phyloP scores from a whole-genome alignment of 2,888 invertebrate genomes.

The Patella caerulea region DNA sequence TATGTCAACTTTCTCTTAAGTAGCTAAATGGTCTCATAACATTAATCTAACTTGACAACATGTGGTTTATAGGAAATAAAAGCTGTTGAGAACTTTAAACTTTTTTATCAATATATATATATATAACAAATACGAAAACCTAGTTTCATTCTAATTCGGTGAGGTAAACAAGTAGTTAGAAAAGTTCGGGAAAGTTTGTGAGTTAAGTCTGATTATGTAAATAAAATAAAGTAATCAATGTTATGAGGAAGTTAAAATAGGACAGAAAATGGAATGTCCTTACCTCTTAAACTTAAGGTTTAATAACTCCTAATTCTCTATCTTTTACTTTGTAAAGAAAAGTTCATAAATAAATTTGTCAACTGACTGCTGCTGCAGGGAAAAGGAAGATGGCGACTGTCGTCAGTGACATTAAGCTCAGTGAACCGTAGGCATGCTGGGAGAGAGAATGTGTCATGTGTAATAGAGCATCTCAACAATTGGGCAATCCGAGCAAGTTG shows the following conservation, averaged over 20 bases:
- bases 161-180: too few species aligned
- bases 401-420: conserved; percentile 21
- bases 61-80: background rate
- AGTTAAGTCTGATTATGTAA: background rate
- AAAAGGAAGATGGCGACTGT: conserved; percentile 14
- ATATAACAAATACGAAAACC: too few species aligned
- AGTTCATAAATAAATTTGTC: conserved; percentile 6
- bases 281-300: too few species aligned
- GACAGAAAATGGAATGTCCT: background rate
- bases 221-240: background rate
- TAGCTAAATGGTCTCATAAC: background rate
- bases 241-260: background rate
- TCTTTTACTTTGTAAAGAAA: too few species aligned
- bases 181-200: background rate
- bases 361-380: conserved; percentile 15
- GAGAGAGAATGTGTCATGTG: conserved; percentile 8
- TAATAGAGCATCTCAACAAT: conserved; percentile 7
- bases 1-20: background rate
- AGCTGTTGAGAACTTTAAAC: background rate
- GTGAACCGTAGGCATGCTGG: background rate
- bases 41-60: background rate
- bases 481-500: conserved; percentile 14
- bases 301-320: too few species aligned
- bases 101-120: too few species aligned
- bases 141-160: too few species aligned